Base-by-base conservation (phyloP, 1,140 invertebrate species). In the Drosophila nannoptera region DNA sequence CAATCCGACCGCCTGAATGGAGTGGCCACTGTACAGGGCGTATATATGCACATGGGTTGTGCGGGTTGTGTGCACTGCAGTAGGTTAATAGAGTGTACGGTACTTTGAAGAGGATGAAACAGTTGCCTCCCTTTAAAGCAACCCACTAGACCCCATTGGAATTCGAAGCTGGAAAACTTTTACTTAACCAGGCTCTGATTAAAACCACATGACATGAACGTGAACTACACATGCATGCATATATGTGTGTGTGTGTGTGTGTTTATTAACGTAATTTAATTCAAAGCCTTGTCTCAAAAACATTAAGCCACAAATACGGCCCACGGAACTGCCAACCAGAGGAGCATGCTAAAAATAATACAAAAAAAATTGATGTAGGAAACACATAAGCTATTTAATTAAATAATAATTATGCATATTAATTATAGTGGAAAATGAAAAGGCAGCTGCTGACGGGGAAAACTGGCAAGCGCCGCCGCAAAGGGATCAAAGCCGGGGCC, bases 371-470 rank as follows among this genome's bases (percentile, higher is more conserved):
- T 2, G 12, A 42, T 7, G 2, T 4, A 12, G 6, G 38, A 12
- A 42, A 14, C 48, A 29, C 8, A 8, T 6, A 16, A 61, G 61
- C 49, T 67, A 62, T 63, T 31, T 36, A 58, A 69, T 64, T 38
- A 55, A 69, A 58, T 54, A 58, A 38, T 52, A 56, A 69, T 69
- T 64, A 69, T 56, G 53, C 52, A 43, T 22, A 49, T 36, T 45
- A 61, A 49, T 67, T 71, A 56, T 29, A 43, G 8, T 12, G 14
- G 16, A 43, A 56, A 56, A 56, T 14, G 29, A 45, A 7, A 54
- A 49, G 38, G 14, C 50, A 46, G 11, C 22, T 12, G 48, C 16
- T 33, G 49, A 46, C 35, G 42, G 32, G 5, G 40, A 16, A 43
- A 16, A 8, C 40, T n/a, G 7, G 16, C 9, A 38, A 59, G n/a